Evolutionary conservation across 2,797 vertebrate species (phyloP).

Genomic region (Tangara arthus): DNA sequence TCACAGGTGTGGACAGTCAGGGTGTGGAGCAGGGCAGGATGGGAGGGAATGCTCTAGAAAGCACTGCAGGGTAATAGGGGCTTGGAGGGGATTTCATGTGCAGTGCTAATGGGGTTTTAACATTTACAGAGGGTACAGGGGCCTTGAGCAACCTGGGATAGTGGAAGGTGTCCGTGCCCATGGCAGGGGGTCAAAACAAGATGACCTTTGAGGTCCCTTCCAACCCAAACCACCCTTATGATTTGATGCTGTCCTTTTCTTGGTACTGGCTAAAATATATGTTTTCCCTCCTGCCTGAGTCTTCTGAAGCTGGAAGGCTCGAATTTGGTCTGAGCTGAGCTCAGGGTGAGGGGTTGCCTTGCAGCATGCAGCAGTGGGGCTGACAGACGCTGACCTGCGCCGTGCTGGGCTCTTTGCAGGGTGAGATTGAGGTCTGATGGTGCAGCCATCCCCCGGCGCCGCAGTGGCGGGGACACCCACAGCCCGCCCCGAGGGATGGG

Average conservation of each 20-base stretch:
- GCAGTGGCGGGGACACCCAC: slow-evolving; percentile 84
- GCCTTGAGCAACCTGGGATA: background rate
- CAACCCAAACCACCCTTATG: background rate
- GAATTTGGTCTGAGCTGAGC: background rate
- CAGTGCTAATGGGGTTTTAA: background rate
- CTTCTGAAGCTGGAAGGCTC: background rate
- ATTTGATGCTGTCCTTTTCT: background rate
- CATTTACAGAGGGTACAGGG: background rate
- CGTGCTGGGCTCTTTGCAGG: slow-evolving; percentile 71
- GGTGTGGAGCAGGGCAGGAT: background rate
- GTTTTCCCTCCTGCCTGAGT: background rate
- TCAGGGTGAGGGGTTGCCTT: background rate
- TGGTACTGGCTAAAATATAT: background rate
- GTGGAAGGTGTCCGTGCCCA: background rate
- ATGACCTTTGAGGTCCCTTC: background rate
- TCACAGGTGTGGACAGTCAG: background rate
- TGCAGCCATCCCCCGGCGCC: slow-evolving; percentile 84
- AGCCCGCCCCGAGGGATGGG: slow-evolving; percentile 85
- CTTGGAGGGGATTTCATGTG: background rate
- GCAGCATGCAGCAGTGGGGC: background rate
- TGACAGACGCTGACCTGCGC: background rate
- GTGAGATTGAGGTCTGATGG: slow-evolving; percentile 90
- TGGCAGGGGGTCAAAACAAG: background rate
- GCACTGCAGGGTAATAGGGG: background rate
- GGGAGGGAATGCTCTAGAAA: background rate